Percentiles rank a stretch among this genome's conserved stretches.
Conservation (phyloP, 2,113 vertebrate genomes). For the Saguinus imperator region DNA sequence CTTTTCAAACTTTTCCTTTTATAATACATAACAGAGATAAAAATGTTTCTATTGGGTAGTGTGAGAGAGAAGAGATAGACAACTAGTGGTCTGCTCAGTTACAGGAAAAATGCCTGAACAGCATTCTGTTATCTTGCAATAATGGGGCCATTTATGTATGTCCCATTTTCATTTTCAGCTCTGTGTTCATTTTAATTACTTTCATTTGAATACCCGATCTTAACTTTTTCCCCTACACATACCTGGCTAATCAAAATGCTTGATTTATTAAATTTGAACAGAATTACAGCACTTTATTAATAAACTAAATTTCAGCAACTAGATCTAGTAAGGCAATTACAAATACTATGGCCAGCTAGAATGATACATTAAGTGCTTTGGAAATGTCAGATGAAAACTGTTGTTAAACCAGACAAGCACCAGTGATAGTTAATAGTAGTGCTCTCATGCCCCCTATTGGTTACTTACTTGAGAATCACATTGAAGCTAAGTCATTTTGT, state of each 20-base stretch:
- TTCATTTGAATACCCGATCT: conserved; percentile 56
- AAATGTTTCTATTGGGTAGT: neutral
- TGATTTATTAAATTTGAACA: conserved; percentile 62
- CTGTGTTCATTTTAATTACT: conserved; percentile 70
- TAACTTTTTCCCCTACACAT: conserved; percentile 32
- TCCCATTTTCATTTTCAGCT: conserved; percentile 65
- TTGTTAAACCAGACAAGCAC: neutral
- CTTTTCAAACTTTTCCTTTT: neutral
- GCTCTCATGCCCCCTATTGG: conserved; percentile 69
- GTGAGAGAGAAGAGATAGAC: neutral
- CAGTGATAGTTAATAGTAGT: neutral
- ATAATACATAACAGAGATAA: neutral
- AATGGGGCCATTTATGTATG: conserved; percentile 47
- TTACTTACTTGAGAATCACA: neutral
- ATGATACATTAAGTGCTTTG: conserved; percentile 10
- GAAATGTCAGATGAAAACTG: neutral
- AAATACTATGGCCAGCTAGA: neutral
- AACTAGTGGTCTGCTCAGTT: neutral
- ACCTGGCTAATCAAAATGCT: conserved; percentile 62
- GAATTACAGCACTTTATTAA: conserved; percentile 55
- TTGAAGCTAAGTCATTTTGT: neutral
- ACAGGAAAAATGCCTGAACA: conserved; percentile 44
- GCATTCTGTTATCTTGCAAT: conserved; percentile 58
- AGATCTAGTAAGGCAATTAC: neutral
- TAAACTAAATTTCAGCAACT: conserved; percentile 49